Base-by-base conservation (phyloP, 2,888 invertebrate genomes). In the Coecobrya sp. region DNA sequence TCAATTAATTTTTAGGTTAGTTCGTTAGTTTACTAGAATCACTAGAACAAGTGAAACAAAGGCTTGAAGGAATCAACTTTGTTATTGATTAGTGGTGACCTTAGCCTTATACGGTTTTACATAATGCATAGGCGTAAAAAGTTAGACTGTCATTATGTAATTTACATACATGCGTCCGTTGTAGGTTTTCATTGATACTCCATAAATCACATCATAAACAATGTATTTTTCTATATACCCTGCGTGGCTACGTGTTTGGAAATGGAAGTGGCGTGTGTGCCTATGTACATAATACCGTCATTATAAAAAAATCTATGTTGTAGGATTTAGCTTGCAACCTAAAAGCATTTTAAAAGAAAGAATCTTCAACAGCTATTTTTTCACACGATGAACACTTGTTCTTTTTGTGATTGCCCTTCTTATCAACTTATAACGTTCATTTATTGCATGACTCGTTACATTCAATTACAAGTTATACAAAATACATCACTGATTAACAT, bases 191-290 rank as follows among this genome's bases (percentile, higher is more conserved):
- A 70, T 70, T 70, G 70, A 70, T 76, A 76, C 4, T 76, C 22
- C 76, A 70, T 76, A 76, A 76, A 76, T 79, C 52, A 52, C 52
- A 65, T 36, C 22, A 45, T 84, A 62, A 42, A 84, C n/a, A n/a
- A n/a, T n/a, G n/a, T n/a, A n/a, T 27, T 16, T 27, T 30, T 27
- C 81, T 7, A 7, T 25, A 27, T 70, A 36, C 11, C n/a, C 70
- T 70, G 36, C 70, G 30, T 70, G 30, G 13, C 30, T 30, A 7
- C n/a, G 36, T 2, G 16, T 13, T 5, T 36, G 36, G 27, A 65
- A 25, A 13, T 70, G 27, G 65, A 65, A 30, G 70, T 70, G n/a
- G 70, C 70, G 36, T 70, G 70, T n/a, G n/a, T n/a, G n/a, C n/a
- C n/a, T n/a, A n/a, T n/a, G n/a, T n/a, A n/a, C n/a, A n/a, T n/a